These are phyloP conservation scores for Melolontha melolontha DNA, from an alignment of 2,888 invertebrate species.

Conservation along the genomic window DNA sequence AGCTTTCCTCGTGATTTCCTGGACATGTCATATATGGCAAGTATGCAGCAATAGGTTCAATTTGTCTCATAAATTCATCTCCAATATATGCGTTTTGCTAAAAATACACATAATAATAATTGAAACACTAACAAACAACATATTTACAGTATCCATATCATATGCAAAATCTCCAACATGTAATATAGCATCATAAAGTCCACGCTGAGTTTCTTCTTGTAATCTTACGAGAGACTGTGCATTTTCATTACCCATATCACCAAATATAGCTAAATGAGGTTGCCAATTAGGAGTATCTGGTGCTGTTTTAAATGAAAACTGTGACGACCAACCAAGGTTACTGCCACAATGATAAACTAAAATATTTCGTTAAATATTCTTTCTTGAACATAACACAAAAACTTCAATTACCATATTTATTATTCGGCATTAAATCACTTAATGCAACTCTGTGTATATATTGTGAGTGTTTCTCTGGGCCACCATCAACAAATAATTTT, in stretches of 20 bases:
- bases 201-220: constrained; percentile 85
- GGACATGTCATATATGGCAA: constrained; percentile 93
- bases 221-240: constrained; percentile 87
- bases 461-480: constrained; percentile 72
- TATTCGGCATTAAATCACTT: constrained; percentile 71
- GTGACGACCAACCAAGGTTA: constrained; percentile 82
- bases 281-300: constrained; percentile 78
- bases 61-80: constrained; percentile 93
- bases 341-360: constrained; percentile 87
- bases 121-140: constrained; percentile 8
- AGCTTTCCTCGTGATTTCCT: constrained; percentile 91
- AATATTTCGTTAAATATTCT: constrained; percentile 44
- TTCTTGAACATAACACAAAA: background rate
- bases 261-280: constrained; percentile 87
- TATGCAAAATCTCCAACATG: constrained; percentile 97
- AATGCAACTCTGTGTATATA: constrained; percentile 84
- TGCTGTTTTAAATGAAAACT: constrained; percentile 81
- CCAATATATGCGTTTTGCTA: constrained; percentile 83
- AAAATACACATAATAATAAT: constrained; percentile 25
- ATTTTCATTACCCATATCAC: constrained; percentile 95
- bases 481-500: constrained; percentile 81
- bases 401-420: constrained; percentile 72
- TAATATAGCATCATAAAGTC: constrained; percentile 85
- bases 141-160: constrained; percentile 81
- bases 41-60: constrained; percentile 89